Conservation (phyloP, 2,888 invertebrate genomes). For the Drosophila helvetica region DNA sequence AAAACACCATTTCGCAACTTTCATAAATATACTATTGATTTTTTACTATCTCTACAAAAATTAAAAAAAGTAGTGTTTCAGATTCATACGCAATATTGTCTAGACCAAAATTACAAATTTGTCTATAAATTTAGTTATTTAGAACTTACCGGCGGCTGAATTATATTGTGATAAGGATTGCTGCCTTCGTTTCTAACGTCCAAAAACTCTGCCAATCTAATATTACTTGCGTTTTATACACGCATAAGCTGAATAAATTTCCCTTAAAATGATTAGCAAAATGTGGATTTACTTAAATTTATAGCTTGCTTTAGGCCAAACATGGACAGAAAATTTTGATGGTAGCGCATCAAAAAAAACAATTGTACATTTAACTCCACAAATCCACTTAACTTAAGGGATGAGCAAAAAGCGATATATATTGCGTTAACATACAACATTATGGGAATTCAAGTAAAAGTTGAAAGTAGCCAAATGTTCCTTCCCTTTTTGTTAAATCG, state of each 20-base stretch:
- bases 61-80: neutral
- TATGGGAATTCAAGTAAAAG: neutral
- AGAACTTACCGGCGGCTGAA: slow-evolving; percentile 1
- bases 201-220: slow-evolving; percentile 1
- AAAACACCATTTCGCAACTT: no score
- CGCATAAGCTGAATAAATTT: neutral
- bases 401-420: neutral
- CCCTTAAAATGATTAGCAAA: slow-evolving; percentile 22
- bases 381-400: slow-evolving; percentile 4
- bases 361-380: slow-evolving; percentile 25
- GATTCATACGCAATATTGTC: neutral
- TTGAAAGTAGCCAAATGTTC: no score
- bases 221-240: neutral
- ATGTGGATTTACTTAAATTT: slow-evolving; percentile 65
- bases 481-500: neutral
- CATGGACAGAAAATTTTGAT: slow-evolving; percentile 64
- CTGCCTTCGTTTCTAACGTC: slow-evolving; percentile 6
- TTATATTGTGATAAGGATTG: neutral
- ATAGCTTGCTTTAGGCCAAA: slow-evolving; percentile 49
- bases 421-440: neutral
- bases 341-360: slow-evolving; percentile 55
- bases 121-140: neutral
- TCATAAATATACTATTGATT: no score
- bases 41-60: no score
- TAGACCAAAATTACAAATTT: neutral